These are phyloP conservation scores for Maniola jurtina DNA, from an alignment of 1,140 invertebrate genomes.

Conservation along the genomic window DNA sequence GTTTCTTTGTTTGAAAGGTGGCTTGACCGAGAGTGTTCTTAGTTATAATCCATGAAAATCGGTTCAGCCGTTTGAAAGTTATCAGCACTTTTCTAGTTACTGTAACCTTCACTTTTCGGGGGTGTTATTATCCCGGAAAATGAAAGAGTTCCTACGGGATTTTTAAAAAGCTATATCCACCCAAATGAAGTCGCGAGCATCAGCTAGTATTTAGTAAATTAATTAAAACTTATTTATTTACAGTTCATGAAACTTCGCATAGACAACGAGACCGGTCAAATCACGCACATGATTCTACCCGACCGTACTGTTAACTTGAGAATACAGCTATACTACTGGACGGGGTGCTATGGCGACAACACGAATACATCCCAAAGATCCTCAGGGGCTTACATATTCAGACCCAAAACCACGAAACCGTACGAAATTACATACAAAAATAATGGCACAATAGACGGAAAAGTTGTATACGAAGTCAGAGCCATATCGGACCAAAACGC, in stretches of 20 bases:
- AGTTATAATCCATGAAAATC: too few relatives aligned
- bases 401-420: conserved; percentile 61
- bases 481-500: conserved; percentile 48
- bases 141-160: too few relatives aligned
- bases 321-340: conserved; percentile 86
- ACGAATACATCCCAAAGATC: conserved; percentile 68
- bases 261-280: conserved; percentile 34
- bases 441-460: conserved; percentile 84
- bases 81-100: too few relatives aligned
- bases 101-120: too few relatives aligned
- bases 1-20: too few relatives aligned
- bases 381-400: conserved; percentile 93
- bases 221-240: conserved; percentile 19
- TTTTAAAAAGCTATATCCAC: too few relatives aligned
- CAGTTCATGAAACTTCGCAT: conserved; percentile 44
- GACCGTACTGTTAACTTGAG: conserved; percentile 32
- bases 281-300: conserved; percentile 35
- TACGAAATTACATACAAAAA: conserved; percentile 75
- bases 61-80: too few relatives aligned
- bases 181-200: too few relatives aligned
- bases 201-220: too few relatives aligned
- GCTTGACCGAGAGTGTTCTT: too few relatives aligned
- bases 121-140: too few relatives aligned
- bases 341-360: conserved; percentile 50
- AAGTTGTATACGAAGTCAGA: conserved; percentile 89